phyloP scores from a whole-genome alignment of 2,888 invertebrate species.

The Biston stratarius region DNA sequence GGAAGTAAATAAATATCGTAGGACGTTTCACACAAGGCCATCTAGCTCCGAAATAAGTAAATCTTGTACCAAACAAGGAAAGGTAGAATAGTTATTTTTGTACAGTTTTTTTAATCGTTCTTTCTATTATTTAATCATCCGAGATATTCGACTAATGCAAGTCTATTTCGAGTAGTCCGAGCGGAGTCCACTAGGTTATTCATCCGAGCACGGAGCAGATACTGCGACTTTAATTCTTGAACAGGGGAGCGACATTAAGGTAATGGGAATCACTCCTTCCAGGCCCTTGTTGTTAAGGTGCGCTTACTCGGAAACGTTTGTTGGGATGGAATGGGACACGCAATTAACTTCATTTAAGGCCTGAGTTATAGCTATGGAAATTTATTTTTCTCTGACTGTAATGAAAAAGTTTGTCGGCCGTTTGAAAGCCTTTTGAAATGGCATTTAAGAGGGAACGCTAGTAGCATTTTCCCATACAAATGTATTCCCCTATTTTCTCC shows the following conservation, averaged over 20 bases:
- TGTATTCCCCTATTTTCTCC: too few species aligned
- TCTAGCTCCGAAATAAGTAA: too few species aligned
- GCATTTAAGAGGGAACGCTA: too few species aligned
- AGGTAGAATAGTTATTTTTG: too few species aligned
- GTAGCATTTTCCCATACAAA: too few species aligned
- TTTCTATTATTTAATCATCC: too few species aligned
- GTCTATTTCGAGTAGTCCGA: not conserved
- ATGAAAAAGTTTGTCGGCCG: too few species aligned
- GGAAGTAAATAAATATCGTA: too few species aligned
- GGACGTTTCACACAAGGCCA: too few species aligned
- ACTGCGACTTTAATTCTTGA: constrained; percentile 15
- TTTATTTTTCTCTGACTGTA: not conserved
- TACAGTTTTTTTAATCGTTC: too few species aligned
- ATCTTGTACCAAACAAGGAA: too few species aligned
- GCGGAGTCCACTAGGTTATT: not conserved
- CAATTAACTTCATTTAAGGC: constrained; percentile 13
- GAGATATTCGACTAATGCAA: too few species aligned
- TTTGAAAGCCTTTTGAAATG: not conserved
- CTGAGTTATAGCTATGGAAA: constrained; percentile 7
- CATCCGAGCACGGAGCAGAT: not conserved
- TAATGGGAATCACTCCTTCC: constrained; percentile 23
- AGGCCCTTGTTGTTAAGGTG: constrained; percentile 9
- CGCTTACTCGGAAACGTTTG: constrained; percentile 12
- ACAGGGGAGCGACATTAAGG: constrained; percentile 23
- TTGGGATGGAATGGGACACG: constrained; percentile 10